Conservation (phyloP, 2,797 vertebrate species). For the Craterocephalus amniculus region DNA sequence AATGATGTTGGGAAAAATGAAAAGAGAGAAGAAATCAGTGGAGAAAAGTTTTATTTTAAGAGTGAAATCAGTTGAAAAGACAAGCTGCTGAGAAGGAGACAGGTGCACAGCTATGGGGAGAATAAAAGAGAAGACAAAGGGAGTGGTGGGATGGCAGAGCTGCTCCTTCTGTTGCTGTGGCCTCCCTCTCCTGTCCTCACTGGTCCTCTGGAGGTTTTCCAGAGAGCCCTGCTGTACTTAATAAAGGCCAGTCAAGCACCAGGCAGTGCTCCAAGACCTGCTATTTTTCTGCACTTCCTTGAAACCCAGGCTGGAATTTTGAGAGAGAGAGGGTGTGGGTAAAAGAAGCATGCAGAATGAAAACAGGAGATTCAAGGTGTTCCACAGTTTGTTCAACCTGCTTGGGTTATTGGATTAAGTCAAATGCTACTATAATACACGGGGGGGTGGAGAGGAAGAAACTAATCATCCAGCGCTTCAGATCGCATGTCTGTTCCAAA, state of each 20-base stretch:
- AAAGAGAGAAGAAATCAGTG: slow-evolving; percentile 26
- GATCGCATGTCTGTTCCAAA: slow-evolving; percentile 29
- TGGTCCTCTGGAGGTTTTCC: slow-evolving; percentile 85
- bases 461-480: slow-evolving; percentile 26
- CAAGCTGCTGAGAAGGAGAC: slow-evolving; percentile 58
- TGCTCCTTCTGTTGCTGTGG: slow-evolving; percentile 75
- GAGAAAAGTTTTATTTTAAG: slow-evolving; percentile 48
- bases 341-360: slow-evolving; percentile 36
- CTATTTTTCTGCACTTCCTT: slow-evolving; percentile 85
- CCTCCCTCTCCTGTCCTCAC: slow-evolving; percentile 71
- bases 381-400: slow-evolving; percentile 24
- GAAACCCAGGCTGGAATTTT: slow-evolving; percentile 81
- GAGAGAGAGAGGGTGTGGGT: slow-evolving; percentile 46
- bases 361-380: slow-evolving; percentile 43
- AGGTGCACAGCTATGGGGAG: slow-evolving; percentile 75
- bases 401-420: slow-evolving; percentile 42
- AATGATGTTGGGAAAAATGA: slow-evolving; percentile 29
- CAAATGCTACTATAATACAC: slow-evolving; percentile 26
- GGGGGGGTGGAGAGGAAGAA: slow-evolving; percentile 15
- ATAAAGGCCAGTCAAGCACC: slow-evolving; percentile 91
- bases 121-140: slow-evolving; percentile 61
- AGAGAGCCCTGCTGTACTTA: slow-evolving; percentile 88
- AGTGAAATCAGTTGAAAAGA: slow-evolving; percentile 51
- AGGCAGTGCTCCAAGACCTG: slow-evolving; percentile 87
- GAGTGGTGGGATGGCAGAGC: slow-evolving; percentile 49